Evolutionary conservation across 2,797 vertebrate genomes (phyloP).

Genomic region (Sphenopsis melanotis): DNA sequence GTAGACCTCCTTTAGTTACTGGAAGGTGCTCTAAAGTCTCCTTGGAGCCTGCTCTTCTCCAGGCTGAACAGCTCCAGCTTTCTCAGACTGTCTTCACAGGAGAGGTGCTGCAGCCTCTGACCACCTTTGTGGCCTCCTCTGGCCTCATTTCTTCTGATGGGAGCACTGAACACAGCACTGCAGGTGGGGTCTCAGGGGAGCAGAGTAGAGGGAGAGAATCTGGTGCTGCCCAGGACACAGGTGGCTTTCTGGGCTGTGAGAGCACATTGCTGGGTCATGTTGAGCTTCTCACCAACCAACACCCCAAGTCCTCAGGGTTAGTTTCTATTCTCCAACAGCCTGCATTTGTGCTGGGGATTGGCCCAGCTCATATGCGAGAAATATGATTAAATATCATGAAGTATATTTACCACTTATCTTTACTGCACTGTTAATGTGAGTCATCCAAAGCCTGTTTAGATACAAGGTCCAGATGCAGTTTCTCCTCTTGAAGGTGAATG

Average conservation of each 20-base stretch:
- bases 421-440: background rate
- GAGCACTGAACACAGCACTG: background rate
- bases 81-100: background rate
- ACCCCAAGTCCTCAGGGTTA: background rate
- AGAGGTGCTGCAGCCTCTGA: background rate
- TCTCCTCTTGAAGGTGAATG: background rate
- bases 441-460: background rate
- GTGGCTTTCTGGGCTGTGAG: background rate
- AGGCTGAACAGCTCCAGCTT: background rate
- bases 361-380: fast-evolving
- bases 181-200: background rate
- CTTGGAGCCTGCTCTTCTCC: background rate
- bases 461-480: background rate
- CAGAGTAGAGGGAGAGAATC: background rate
- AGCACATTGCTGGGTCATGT: background rate
- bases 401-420: background rate
- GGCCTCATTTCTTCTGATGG: background rate
- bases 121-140: background rate
- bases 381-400: background rate
- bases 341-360: background rate
- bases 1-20: background rate
- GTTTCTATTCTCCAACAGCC: background rate
- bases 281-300: background rate
- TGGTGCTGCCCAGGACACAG: background rate
- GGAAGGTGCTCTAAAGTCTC: background rate